Conservation (phyloP, 2,113 vertebrate species). For the Rhadina sibilatrix region DNA sequence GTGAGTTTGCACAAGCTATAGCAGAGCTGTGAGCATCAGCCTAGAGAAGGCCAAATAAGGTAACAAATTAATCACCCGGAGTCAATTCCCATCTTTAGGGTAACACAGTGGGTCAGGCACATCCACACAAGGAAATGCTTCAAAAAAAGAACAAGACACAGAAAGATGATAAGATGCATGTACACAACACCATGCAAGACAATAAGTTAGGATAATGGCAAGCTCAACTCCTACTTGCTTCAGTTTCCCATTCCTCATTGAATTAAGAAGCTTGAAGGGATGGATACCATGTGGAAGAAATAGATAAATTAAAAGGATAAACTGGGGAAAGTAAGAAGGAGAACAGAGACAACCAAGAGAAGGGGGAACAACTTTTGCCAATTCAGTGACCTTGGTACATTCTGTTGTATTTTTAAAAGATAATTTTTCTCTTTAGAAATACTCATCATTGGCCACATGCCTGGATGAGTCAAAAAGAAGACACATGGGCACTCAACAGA, state of each 20-base stretch:
- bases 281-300: background rate
- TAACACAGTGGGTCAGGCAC: background rate
- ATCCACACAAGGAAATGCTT: background rate
- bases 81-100: background rate
- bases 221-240: background rate
- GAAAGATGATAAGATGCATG: background rate
- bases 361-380: background rate
- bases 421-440: background rate
- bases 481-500: background rate
- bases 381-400: background rate
- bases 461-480: slow-evolving; percentile 18
- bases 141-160: background rate
- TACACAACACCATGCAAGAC: background rate
- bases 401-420: background rate
- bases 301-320: background rate
- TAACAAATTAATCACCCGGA: background rate
- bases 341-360: background rate
- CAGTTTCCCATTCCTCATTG: background rate
- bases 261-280: background rate
- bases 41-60: background rate
- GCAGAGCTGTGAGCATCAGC: background rate
- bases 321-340: background rate
- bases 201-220: background rate
- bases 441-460: background rate
- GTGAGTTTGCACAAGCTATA: background rate